Evolutionary conservation across 2,113 vertebrate genomes (phyloP).

Genomic region (Plotosus lineatus): DNA sequence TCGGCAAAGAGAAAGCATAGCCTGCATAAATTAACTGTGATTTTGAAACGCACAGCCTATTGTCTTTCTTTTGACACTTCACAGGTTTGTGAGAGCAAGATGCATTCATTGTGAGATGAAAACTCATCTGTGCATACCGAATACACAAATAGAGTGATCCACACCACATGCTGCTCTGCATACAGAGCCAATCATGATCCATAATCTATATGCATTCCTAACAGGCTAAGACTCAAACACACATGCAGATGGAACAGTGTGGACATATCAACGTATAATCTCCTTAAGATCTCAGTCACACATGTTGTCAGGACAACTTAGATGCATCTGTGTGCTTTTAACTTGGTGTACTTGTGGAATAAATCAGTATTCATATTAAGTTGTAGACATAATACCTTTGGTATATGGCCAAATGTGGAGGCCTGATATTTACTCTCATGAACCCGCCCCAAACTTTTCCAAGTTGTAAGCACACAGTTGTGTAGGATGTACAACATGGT

Average conservation of each 20-base stretch:
- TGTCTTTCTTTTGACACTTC: slow-evolving; percentile 38
- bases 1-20: slow-evolving; percentile 2
- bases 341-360: slow-evolving; percentile 31
- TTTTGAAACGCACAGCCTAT: slow-evolving; percentile 21
- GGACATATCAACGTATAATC: slow-evolving; percentile 10
- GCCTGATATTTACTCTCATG: background rate
- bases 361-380: slow-evolving; percentile 34
- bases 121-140: slow-evolving; percentile 27
- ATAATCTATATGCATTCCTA: slow-evolving; percentile 20
- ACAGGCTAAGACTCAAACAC: slow-evolving; percentile 4
- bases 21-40: slow-evolving; percentile 25
- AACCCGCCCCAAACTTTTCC: background rate
- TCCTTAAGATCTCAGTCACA: slow-evolving; percentile 36
- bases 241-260: slow-evolving; percentile 15
- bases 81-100: slow-evolving; percentile 39
- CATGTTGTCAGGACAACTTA: slow-evolving; percentile 56
- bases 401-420: background rate
- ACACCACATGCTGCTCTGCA: background rate
- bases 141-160: slow-evolving; percentile 17
- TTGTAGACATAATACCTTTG: no score
- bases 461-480: background rate
- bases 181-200: background rate
- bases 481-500: background rate
- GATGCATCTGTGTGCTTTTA: slow-evolving; percentile 48
- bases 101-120: slow-evolving; percentile 38